Percentiles rank a stretch among this genome's conserved stretches.
Conservation (phyloP, 1,140 invertebrate species). For the Drosophila pectinifera region DNA sequence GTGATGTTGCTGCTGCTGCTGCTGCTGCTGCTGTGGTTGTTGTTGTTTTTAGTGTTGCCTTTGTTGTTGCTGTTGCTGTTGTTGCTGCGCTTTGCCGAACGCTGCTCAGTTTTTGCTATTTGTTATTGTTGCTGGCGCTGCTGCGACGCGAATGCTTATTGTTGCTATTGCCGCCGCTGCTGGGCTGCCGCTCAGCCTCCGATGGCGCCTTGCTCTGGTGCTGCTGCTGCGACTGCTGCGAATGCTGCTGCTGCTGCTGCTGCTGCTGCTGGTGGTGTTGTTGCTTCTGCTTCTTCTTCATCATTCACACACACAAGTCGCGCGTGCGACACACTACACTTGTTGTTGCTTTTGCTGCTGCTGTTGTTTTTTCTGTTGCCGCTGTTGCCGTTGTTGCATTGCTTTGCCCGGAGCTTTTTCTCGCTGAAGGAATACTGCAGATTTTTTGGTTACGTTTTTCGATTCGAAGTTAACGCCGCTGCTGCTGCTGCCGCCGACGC, state of each 20-base stretch:
- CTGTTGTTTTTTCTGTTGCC: constrained; percentile 12
- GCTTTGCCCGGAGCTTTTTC: constrained; percentile 28
- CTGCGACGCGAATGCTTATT: constrained; percentile 68
- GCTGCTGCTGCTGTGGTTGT: constrained; percentile 6
- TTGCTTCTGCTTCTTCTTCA: constrained; percentile 79
- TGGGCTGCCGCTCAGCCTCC: constrained; percentile 54
- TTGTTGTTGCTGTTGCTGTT: constrained; percentile 31
- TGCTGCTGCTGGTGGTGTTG: constrained; percentile 62
- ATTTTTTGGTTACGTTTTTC: constrained; percentile 3
- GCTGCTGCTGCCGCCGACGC: constrained; percentile 16
- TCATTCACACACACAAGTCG: constrained; percentile 71
- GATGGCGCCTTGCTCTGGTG: constrained; percentile 52
- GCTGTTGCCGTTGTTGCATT: constrained; percentile 42
- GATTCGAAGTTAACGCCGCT: background rate
- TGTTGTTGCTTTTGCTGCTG: constrained; percentile 48
- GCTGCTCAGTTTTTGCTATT: constrained; percentile 80
- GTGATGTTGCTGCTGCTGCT: constrained; percentile 10
- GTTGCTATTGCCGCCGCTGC: constrained; percentile 46
- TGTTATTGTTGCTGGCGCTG: constrained; percentile 72
- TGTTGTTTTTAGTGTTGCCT: constrained; percentile 31
- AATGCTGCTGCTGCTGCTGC: constrained; percentile 36
- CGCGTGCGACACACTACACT: constrained; percentile 66
- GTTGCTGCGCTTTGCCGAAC: constrained; percentile 74
- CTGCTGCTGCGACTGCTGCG: constrained; percentile 31
- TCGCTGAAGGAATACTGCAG: background rate